phyloP scores from a whole-genome alignment of 92 coral and sea anemone species.

The Meandrina meandrites region DNA sequence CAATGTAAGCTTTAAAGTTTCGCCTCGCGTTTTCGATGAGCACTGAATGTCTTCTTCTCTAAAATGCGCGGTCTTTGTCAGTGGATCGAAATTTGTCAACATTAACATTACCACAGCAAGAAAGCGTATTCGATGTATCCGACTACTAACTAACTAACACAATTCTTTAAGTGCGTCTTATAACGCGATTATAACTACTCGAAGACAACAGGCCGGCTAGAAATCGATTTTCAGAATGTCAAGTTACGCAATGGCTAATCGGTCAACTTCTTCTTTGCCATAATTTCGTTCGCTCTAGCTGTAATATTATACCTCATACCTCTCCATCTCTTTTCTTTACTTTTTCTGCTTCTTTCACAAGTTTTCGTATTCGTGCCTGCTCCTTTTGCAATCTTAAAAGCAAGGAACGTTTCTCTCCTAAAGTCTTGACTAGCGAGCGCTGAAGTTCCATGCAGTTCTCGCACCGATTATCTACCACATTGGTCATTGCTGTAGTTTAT shows the following conservation, averaged over 20 bases:
- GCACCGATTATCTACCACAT: constrained; percentile 50
- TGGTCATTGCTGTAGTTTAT: constrained; percentile 15
- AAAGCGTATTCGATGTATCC: neutral
- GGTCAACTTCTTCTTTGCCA: neutral
- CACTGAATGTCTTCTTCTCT: neutral
- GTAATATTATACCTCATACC: constrained; percentile 1
- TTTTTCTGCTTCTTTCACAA: constrained; percentile 63
- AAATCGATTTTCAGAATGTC: no score
- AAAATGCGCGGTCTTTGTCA: neutral
- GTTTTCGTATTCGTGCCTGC: constrained; percentile 53
- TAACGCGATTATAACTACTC: no score
- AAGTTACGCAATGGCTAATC: neutral
- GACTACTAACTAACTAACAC: neutral
- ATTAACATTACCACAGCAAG: neutral
- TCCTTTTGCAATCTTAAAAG: constrained; percentile 62
- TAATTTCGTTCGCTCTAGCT: neutral
- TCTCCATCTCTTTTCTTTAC: constrained; percentile 44
- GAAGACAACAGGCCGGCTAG: no score
- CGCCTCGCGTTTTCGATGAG: neutral
- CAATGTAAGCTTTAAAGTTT: neutral
- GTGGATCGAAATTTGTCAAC: neutral
- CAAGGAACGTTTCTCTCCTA: constrained; percentile 63
- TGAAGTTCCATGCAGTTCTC: constrained; percentile 59
- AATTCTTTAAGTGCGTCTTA: neutral
- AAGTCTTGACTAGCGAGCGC: constrained; percentile 54